phyloP scores from a whole-genome alignment of 2,113 vertebrate genomes.

The Trogon surrucura region DNA sequence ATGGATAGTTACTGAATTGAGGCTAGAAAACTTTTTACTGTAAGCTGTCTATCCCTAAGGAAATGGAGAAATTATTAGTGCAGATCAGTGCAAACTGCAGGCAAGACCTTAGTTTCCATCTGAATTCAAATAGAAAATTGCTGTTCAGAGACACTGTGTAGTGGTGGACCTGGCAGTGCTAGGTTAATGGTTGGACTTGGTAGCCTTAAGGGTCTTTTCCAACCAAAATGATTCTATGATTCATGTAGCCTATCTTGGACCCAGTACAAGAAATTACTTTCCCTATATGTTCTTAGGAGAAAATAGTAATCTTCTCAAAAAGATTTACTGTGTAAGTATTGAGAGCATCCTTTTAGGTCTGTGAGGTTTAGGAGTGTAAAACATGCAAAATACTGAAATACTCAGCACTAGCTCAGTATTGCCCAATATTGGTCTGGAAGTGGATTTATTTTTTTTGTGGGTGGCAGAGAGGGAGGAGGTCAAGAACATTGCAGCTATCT shows the following conservation, averaged over 20 bases:
- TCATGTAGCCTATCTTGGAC: not conserved
- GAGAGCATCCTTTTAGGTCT: not conserved
- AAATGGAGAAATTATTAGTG: not conserved
- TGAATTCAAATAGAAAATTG: not conserved
- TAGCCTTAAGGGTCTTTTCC: not conserved
- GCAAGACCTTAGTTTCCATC: not conserved
- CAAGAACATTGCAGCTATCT: not conserved
- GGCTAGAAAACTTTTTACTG: not conserved
- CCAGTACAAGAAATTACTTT: not conserved
- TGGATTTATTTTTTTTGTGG: rapidly evolving
- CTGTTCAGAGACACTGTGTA: not conserved
- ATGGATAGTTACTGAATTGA: not conserved
- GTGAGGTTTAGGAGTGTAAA: not conserved
- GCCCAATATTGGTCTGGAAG: not conserved
- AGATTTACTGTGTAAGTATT: not conserved
- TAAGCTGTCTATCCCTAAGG: not conserved
- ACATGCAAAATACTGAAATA: not conserved
- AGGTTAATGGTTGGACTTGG: not conserved
- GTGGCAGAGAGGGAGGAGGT: not conserved
- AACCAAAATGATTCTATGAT: not conserved
- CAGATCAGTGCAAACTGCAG: not conserved
- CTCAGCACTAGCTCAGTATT: not conserved
- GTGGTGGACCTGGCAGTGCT: not conserved
- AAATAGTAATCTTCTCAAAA: not conserved
- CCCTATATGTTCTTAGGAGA: not conserved